Evolutionary conservation across 2,888 invertebrate species (phyloP), one percentile per base, ranked within the genome.

Genomic region (Eristalis pertinax): DNA sequence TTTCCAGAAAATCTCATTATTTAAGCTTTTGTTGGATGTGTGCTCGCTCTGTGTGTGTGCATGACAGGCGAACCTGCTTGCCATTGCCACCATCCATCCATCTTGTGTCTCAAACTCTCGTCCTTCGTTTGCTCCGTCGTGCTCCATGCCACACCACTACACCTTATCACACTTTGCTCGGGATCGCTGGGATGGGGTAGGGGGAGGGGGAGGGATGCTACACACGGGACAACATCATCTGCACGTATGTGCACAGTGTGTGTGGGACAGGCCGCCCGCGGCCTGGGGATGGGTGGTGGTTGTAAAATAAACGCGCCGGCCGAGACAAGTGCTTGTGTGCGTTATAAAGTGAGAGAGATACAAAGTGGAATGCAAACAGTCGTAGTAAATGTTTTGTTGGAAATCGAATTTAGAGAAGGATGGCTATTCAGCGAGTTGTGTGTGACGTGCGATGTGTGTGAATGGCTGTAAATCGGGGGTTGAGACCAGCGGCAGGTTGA

Each of bases 1-100:
- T 88, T 89, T 89, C 89, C 91, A 90, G 90, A 90, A 91, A 92
- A 92, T 92, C 91, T 91, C 91, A 92, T 91, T 91, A 91, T 90
- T 92, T 91, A 82, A 80, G 82, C 88, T 87, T 82, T 89, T 81
- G 77, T 84, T 81, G 78, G 65, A 41, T 84, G 74, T 80, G 79
- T 87, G 87, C 73, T 77, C 26, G 60, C 15, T 26, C 24, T 60
- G 60, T 60, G 81, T 81, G 38, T 88, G 86, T 88, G 86, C 63
- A 74, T 86, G 81, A 78, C 70, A 79, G 83, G 76, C 84, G 68
- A 81, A 85, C 85, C 76, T 80, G 84, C 74, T 70, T 74, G 65
- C 82, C 85, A 76, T 67, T 77, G 67, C 79, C 83, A 87, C 88
- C 77, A 63, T 32, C 73, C 70, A 86, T 86, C 70, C 74, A 78